Evolutionary conservation across 1,140 invertebrate genomes (phyloP).

Genomic region (Muscidifurax raptorellus): DNA sequence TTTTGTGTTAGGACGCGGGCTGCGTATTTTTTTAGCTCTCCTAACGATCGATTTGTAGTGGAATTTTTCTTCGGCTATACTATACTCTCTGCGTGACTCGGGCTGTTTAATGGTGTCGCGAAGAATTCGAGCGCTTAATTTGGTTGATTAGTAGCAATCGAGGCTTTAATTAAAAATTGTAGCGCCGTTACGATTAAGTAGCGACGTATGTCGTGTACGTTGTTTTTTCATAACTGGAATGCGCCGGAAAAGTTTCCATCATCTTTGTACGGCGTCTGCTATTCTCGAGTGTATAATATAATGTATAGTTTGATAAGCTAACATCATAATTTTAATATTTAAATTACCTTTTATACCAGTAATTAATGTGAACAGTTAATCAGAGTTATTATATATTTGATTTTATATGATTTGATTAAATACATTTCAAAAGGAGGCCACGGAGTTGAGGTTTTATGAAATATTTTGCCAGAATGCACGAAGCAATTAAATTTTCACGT

Average conservation of each 20-base stretch:
- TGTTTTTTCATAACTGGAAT: neutral
- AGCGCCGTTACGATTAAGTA: neutral
- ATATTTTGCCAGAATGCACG: too few species aligned
- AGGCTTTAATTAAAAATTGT: conserved; percentile 38
- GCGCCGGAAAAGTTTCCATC: neutral
- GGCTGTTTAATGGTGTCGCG: neutral
- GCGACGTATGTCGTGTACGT: neutral
- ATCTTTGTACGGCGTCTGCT: neutral
- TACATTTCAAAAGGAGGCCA: too few species aligned
- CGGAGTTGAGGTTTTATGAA: too few species aligned
- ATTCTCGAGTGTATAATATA: too few species aligned
- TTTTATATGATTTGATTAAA: too few species aligned
- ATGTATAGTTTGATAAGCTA: too few species aligned
- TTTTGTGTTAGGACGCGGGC: neutral
- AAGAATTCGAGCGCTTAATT: conserved; percentile 17
- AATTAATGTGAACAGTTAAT: too few species aligned
- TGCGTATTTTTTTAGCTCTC: neutral
- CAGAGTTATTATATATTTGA: too few species aligned
- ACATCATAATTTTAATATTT: too few species aligned
- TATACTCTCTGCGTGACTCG: conserved; percentile 18
- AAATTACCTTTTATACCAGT: too few species aligned
- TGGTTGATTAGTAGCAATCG: conserved; percentile 28
- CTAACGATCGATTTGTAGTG: neutral
- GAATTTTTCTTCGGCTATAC: neutral
- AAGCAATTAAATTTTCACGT: neutral